A percentile compares a stretch with the other conserved stretches of the same genome.
phyloP scores from a whole-genome alignment of 2,113 vertebrate genomes.

The Catharus fuscescens region DNA sequence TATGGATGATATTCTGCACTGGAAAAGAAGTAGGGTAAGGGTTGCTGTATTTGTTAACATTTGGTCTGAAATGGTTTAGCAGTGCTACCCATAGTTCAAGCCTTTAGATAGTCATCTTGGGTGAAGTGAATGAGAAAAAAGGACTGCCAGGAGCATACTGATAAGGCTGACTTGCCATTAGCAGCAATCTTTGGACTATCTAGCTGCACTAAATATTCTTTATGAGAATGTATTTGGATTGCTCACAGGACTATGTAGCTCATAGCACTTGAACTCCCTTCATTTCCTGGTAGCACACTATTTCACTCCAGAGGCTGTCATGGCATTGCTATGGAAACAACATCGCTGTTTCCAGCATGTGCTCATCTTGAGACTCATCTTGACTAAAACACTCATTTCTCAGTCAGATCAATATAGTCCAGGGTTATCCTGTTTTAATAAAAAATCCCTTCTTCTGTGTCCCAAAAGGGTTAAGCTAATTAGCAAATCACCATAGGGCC shows the following conservation, averaged over 20 bases:
- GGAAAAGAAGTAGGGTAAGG: background rate
- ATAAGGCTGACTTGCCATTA: conserved; percentile 38
- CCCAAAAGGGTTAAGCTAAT: conserved; percentile 61
- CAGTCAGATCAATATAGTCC: conserved; percentile 45
- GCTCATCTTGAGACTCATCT: conserved; percentile 51
- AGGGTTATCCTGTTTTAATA: conserved; percentile 59
- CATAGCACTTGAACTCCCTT: conserved; percentile 50
- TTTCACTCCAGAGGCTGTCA: conserved; percentile 27
- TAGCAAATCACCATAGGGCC: conserved; percentile 47
- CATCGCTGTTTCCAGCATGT: conserved; percentile 14
- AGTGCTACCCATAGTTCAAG: background rate
- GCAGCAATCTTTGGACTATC: conserved; percentile 45
- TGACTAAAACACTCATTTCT: conserved; percentile 51
- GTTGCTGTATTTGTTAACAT: conserved; percentile 7
- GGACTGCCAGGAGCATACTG: conserved; percentile 24
- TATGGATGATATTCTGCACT: background rate
- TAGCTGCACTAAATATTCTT: conserved; percentile 61
- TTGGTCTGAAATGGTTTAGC: conserved; percentile 11
- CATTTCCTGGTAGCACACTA: conserved; percentile 60
- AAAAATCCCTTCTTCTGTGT: conserved; percentile 37
- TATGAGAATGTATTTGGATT: conserved; percentile 54
- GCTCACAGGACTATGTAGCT: conserved; percentile 39
- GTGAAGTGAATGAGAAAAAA: conserved; percentile 6
- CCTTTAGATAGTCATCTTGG: conserved; percentile 29
- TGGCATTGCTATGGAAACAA: conserved; percentile 69